Conservation (phyloP, 2,113 vertebrate species). For the Chloebia gouldiae region DNA sequence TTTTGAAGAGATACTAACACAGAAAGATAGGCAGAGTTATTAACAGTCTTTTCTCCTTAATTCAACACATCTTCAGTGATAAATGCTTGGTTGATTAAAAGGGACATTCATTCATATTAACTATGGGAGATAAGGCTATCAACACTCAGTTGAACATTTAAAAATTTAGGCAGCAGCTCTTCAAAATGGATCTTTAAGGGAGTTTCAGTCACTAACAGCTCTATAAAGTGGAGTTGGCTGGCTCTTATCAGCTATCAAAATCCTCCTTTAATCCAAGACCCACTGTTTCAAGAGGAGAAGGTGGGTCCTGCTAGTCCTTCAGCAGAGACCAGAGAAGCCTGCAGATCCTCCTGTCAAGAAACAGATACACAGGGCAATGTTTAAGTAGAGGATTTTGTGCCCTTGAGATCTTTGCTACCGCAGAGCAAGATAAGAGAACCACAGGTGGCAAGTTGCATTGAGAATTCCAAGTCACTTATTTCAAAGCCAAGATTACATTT, state of each 20-base stretch:
- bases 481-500: not conserved
- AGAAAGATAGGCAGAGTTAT: not conserved
- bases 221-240: not conserved
- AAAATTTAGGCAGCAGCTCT: not conserved
- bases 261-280: not conserved
- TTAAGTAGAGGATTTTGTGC: not conserved
- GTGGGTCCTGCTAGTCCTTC: not conserved
- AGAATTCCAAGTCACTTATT: not conserved
- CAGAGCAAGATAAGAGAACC: not conserved
- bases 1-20: not conserved
- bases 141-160: not conserved
- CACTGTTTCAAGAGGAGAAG: not conserved
- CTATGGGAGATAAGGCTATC: constrained; percentile 1
- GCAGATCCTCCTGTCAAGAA: not conserved
- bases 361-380: not conserved
- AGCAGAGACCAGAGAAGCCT: not conserved
- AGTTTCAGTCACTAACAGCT: not conserved
- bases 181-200: not conserved
- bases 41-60: constrained; percentile 14
- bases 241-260: not conserved
- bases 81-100: constrained; percentile 11
- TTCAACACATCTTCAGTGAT: not conserved
- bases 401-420: not conserved
- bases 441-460: not conserved
- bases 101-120: not conserved